Evolutionary conservation across 2,888 invertebrate species (phyloP).

Genomic region (Acholoe squamosa): DNA sequence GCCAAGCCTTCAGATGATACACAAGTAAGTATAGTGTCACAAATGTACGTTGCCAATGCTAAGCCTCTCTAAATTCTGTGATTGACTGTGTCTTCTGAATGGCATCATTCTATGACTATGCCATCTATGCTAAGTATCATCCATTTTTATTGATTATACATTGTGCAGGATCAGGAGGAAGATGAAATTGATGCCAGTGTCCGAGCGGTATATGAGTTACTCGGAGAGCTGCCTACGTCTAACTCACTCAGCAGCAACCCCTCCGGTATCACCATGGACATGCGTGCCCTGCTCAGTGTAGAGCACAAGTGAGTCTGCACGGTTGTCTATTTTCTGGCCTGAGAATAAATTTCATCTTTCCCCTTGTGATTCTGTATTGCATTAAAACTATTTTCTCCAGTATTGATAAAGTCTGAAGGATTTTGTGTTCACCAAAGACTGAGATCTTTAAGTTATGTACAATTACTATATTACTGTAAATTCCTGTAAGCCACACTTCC

Average conservation of each 20-base stretch:
- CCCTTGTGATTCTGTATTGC: too few relatives aligned
- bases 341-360: too few relatives aligned
- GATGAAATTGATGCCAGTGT: slow-evolving; percentile 89
- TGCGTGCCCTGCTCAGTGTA: slow-evolving; percentile 85
- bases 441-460: neutral
- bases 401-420: too few relatives aligned
- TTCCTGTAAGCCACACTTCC: too few relatives aligned
- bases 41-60: too few relatives aligned
- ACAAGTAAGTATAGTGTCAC: neutral
- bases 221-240: slow-evolving; percentile 84
- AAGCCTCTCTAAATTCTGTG: neutral
- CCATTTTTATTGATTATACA: neutral
- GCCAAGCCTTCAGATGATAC: neutral
- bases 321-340: too few relatives aligned
- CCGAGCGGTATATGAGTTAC: slow-evolving; percentile 88
- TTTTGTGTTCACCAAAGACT: too few relatives aligned
- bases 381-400: too few relatives aligned
- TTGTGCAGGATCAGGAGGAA: slow-evolving; percentile 79
- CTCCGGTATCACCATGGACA: slow-evolving; percentile 67
- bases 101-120: too few relatives aligned
- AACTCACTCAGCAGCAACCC: neutral
- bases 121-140: neutral
- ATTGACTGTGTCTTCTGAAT: neutral
- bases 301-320: slow-evolving; percentile 80
- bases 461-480: too few relatives aligned